These are phyloP conservation scores for Pardosa pseudoannulata DNA, from an alignment of 2,888 invertebrate species.

Conservation along the genomic window DNA sequence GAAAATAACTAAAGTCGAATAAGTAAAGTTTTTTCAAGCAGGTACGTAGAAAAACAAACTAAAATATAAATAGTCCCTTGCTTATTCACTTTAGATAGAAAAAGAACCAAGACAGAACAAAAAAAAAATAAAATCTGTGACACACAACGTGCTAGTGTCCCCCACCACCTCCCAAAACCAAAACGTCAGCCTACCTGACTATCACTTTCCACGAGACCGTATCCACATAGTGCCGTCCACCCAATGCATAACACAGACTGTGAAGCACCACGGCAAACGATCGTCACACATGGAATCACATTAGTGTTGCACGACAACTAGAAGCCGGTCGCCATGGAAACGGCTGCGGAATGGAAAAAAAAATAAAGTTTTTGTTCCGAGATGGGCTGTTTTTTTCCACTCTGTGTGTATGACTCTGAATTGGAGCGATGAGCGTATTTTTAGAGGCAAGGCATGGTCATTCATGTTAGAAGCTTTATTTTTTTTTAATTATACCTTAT, in stretches of 20 bases:
- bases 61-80: too few species aligned
- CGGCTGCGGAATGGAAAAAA: background rate
- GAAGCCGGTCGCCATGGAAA: background rate
- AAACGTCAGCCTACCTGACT: background rate
- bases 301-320: conserved; percentile 13
- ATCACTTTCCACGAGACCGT: background rate
- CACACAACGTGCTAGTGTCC: background rate
- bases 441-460: background rate
- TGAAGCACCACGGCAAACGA: background rate
- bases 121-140: too few species aligned
- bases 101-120: too few species aligned
- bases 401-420: too few species aligned
- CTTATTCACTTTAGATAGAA: too few species aligned
- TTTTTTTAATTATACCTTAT: background rate
- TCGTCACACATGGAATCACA: conserved; percentile 15
- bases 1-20: too few species aligned
- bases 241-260: background rate
- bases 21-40: too few species aligned
- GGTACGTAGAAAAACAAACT: too few species aligned
- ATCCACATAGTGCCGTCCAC: background rate
- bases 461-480: background rate
- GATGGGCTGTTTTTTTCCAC: background rate
- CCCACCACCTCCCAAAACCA: background rate
- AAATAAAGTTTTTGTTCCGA: background rate
- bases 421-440: conserved; percentile 13